Percentiles rank a stretch among this genome's conserved stretches.
These are phyloP conservation scores for Musca domestica DNA, from an alignment of 1,140 invertebrate species.

Conservation along the genomic window DNA sequence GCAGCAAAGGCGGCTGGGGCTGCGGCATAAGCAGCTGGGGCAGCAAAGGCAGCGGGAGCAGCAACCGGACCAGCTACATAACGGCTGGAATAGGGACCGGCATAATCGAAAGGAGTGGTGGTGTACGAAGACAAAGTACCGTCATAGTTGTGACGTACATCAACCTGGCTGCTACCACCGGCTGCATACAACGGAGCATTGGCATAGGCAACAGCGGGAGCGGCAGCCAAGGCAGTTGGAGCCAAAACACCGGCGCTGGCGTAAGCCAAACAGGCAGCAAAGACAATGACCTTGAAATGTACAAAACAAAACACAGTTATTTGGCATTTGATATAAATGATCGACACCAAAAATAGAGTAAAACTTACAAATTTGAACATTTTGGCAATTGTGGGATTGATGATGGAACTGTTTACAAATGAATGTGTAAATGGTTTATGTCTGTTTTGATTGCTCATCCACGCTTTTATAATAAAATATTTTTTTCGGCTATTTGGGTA, in stretches of 20 bases:
- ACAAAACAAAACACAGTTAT: neutral
- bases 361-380: conserved; percentile 50
- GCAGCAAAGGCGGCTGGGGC: conserved; percentile 50
- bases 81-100: conserved; percentile 56
- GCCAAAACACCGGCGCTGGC: conserved; percentile 39
- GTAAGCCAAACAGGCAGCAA: conserved; percentile 43
- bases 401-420: neutral
- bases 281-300: conserved; percentile 27
- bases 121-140: conserved; percentile 50
- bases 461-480: conserved; percentile 27
- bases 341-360: neutral
- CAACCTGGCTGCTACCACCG: conserved; percentile 47
- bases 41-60: conserved; percentile 13
- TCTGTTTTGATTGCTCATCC: too few species aligned
- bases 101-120: conserved; percentile 45
- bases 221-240: conserved; percentile 43
- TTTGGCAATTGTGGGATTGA: conserved; percentile 27
- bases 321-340: neutral
- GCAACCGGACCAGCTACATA: conserved; percentile 42
- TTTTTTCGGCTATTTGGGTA: too few species aligned
- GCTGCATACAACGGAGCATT: conserved; percentile 47
- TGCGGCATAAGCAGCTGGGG: conserved; percentile 38
- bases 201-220: conserved; percentile 47
- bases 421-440: too few species aligned
- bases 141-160: conserved; percentile 47